These are phyloP conservation scores for Chaetorhynchus papuensis DNA, from an alignment of 2,113 vertebrate species.

Conservation along the genomic window DNA sequence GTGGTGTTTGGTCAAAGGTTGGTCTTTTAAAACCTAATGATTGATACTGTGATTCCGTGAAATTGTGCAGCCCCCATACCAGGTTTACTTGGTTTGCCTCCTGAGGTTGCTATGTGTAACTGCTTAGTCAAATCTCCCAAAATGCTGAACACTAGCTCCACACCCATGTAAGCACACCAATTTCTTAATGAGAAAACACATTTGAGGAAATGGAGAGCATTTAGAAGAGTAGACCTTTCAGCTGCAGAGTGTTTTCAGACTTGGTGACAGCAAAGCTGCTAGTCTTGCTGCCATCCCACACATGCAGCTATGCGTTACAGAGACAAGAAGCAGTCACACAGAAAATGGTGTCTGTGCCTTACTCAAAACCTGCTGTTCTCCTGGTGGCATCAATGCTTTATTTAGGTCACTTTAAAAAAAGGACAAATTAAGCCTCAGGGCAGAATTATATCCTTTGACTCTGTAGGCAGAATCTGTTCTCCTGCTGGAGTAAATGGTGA, in stretches of 20 bases:
- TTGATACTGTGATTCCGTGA: background rate
- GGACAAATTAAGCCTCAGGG: background rate
- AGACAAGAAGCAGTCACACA: background rate
- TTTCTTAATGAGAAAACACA: background rate
- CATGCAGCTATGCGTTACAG: background rate
- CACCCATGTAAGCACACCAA: background rate
- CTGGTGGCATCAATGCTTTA: background rate
- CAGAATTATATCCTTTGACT: background rate
- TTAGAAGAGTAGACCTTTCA: background rate
- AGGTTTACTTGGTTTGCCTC: background rate
- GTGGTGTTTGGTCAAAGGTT: background rate
- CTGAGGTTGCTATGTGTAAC: background rate
- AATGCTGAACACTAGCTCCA: background rate
- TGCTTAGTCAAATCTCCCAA: background rate
- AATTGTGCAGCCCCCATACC: background rate
- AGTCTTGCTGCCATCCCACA: background rate
- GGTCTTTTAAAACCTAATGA: background rate
- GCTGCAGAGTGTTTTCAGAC: background rate
- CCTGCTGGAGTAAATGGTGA: background rate
- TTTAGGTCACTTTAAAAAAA: conserved; percentile 49
- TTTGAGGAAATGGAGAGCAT: background rate
- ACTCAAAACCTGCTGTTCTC: conserved; percentile 1
- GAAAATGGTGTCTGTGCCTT: background rate
- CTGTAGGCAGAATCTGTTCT: background rate
- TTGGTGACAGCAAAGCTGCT: background rate